Conservation (phyloP, 2,797 vertebrate species). For the Thripadectes ignobilis region DNA sequence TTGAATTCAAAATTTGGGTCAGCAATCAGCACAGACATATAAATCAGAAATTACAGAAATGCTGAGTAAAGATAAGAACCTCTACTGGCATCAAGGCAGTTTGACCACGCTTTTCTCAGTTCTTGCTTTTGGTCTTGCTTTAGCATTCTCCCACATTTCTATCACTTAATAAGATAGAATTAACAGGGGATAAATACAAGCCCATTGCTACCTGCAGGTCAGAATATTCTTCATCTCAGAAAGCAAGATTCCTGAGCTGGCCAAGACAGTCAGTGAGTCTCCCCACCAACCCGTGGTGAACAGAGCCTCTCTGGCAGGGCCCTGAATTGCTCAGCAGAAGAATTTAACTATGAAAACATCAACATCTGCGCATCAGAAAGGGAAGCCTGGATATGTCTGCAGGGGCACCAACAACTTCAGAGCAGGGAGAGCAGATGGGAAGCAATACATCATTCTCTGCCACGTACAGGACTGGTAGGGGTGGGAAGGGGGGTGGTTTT, state of each 20-base stretch:
- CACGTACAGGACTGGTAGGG: background rate
- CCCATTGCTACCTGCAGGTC: background rate
- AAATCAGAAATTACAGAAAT: background rate
- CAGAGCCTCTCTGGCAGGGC: background rate
- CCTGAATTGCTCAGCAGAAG: background rate
- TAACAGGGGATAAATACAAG: background rate
- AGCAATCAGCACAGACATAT: background rate
- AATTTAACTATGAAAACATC: background rate
- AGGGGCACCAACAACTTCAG: background rate
- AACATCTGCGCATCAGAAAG: background rate
- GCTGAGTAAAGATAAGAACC: background rate
- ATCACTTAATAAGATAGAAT: background rate
- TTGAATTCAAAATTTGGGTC: background rate
- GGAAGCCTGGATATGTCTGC: background rate
- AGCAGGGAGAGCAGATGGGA: background rate
- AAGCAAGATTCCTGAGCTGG: background rate
- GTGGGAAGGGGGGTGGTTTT: background rate
- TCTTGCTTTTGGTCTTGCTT: background rate
- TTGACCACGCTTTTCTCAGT: background rate
- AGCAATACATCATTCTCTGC: fast-evolving
- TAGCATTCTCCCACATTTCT: background rate
- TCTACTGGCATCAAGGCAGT: background rate
- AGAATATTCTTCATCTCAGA: background rate
- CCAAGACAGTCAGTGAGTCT: background rate
- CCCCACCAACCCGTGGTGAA: fast-evolving